Percentiles rank a stretch among this genome's conserved stretches.
phyloP scores from a whole-genome alignment of 2,888 invertebrate species.

The Meiosimyza decipiens region DNA sequence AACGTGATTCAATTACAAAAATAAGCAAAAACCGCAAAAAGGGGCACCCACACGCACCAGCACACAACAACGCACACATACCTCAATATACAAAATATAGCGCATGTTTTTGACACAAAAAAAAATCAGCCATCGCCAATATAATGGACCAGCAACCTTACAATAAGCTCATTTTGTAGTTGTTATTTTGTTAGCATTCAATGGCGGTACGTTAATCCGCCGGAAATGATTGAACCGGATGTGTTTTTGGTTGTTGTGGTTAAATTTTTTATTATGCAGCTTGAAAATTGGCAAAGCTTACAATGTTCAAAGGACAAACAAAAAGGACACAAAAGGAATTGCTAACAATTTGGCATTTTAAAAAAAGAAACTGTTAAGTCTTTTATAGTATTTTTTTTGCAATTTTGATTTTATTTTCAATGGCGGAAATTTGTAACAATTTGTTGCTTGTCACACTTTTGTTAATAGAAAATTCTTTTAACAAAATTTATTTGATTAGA shows the following conservation, averaged over 20 bases:
- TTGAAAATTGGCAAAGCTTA: conserved; percentile 19
- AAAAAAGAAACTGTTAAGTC: no score
- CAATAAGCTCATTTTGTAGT: conserved; percentile 9
- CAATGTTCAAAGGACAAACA: conserved; percentile 26
- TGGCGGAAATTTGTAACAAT: conserved; percentile 21
- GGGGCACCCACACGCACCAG: conserved; percentile 15
- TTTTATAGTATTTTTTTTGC: neutral
- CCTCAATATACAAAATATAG: neutral
- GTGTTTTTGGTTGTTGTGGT: conserved; percentile 36
- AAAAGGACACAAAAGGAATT: neutral
- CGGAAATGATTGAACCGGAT: conserved; percentile 41
- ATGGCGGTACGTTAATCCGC: conserved; percentile 32
- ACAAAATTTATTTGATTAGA: no score
- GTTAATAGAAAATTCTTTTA: no score
- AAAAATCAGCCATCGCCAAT: conserved; percentile 40
- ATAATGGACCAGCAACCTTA: conserved; percentile 35
- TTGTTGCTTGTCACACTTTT: neutral
- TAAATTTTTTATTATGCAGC: conserved; percentile 5
- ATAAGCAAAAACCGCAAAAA: conserved; percentile 51
- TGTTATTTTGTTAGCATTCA: conserved; percentile 7
- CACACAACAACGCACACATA: conserved; percentile 6
- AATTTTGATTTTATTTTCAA: conserved; percentile 1
- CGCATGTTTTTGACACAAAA: conserved; percentile 34
- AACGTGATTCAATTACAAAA: conserved; percentile 67
- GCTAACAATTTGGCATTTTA: conserved; percentile 6